Conservation (phyloP, 1,140 invertebrate genomes). For the Stenopsyche tienmushanensis region DNA sequence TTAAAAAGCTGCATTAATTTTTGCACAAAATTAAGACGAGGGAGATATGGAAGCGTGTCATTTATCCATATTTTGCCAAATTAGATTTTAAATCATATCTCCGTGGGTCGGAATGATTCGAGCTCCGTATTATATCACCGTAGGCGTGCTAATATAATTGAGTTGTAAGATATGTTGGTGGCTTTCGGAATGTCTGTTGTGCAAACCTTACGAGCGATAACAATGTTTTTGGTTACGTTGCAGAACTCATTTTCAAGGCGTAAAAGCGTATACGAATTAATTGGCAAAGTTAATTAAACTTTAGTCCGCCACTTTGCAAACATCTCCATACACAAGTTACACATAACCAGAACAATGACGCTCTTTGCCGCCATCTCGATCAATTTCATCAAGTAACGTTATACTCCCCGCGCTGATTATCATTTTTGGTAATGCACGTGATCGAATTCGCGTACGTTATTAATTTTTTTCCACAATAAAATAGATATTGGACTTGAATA, state of each 20-base stretch:
- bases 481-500: neutral
- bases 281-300: slow-evolving; percentile 21
- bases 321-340: neutral
- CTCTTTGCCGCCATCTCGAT: neutral
- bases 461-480: too few species aligned
- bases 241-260: slow-evolving; percentile 13
- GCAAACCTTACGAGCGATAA: neutral
- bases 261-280: slow-evolving; percentile 4
- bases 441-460: neutral
- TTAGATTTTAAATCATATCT: slow-evolving; percentile 16
- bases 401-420: neutral
- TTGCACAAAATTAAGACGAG: too few species aligned
- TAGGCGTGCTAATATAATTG: neutral
- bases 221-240: slow-evolving; percentile 19
- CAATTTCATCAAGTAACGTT: neutral
- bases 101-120: neutral
- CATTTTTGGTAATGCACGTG: neutral
- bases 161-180: slow-evolving; percentile 16
- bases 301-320: slow-evolving; percentile 11
- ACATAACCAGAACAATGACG: neutral
- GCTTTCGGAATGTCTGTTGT: neutral
- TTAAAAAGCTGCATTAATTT: too few species aligned
- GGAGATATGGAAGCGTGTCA: too few species aligned
- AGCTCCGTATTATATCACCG: neutral
- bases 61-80: too few species aligned